Conservation (phyloP, 1,140 invertebrate species). For the Oppia nitens region DNA sequence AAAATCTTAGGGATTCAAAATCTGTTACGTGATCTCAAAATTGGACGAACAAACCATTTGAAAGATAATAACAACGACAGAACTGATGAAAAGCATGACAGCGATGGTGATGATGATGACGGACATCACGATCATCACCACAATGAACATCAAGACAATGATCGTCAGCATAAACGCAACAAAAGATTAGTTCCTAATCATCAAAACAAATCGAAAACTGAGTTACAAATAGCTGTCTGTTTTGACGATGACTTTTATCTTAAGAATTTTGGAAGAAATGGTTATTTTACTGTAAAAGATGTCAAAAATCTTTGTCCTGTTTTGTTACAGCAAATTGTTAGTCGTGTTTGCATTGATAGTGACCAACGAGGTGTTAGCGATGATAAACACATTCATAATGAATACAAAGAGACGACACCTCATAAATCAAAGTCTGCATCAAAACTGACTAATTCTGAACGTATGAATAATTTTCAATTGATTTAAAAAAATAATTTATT, state of each 20-base stretch:
- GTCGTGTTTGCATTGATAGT: constrained; percentile 20
- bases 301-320: constrained; percentile 22
- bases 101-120: constrained; percentile 11
- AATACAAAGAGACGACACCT: background rate
- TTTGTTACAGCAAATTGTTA: constrained; percentile 23
- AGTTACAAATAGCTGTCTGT: background rate
- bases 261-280: background rate
- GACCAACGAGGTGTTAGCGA: background rate
- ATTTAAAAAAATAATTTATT: background rate
- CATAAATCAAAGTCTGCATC: background rate
- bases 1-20: constrained; percentile 14
- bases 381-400: background rate
- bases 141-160: constrained; percentile 15
- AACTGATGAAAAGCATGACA: background rate
- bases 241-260: constrained; percentile 7
- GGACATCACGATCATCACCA: constrained; percentile 15
- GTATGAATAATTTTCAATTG: constrained; percentile 5
- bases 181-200: background rate
- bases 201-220: background rate
- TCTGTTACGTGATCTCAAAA: constrained; percentile 4
- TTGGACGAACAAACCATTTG: constrained; percentile 13
- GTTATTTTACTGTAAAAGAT: constrained; percentile 13
- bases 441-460: constrained; percentile 6
- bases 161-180: constrained; percentile 2
- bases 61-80: background rate